phyloP scores from a whole-genome alignment of 2,113 vertebrate genomes.

The Empidonax alnorum region DNA sequence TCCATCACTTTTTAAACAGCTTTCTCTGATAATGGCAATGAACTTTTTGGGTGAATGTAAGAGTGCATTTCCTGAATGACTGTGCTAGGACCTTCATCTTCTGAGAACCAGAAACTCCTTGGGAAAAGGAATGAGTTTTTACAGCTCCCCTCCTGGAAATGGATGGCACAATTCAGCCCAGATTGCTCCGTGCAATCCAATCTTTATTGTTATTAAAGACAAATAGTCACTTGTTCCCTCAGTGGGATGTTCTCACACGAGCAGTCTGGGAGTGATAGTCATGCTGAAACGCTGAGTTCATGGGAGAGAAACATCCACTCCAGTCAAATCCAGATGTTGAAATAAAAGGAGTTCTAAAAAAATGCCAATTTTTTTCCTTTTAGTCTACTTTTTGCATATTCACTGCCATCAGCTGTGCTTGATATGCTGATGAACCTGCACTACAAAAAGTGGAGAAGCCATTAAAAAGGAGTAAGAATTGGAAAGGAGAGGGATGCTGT shows the following conservation, averaged over 20 bases:
- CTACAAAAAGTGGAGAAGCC: neutral
- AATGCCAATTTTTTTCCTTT: neutral
- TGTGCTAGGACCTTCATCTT: neutral
- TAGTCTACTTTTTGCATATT: neutral
- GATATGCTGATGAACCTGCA: neutral
- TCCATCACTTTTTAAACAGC: neutral
- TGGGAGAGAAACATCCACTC: neutral
- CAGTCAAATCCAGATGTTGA: neutral
- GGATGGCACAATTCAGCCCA: neutral
- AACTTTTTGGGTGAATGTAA: neutral
- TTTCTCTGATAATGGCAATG: neutral
- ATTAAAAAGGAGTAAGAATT: neutral
- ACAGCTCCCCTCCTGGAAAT: neutral
- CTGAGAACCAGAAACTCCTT: neutral
- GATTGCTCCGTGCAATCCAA: neutral
- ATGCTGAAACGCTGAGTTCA: neutral
- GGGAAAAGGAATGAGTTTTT: neutral
- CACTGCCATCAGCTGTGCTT: neutral
- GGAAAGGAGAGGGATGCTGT: neutral
- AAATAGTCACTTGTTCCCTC: neutral
- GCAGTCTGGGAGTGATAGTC: neutral
- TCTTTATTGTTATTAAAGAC: neutral
- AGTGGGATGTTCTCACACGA: rapidly evolving
- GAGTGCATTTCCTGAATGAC: neutral
- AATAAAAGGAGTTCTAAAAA: neutral